Base-by-base conservation (phyloP, 2,113 vertebrate species). In the Dipodomys ordii region DNA sequence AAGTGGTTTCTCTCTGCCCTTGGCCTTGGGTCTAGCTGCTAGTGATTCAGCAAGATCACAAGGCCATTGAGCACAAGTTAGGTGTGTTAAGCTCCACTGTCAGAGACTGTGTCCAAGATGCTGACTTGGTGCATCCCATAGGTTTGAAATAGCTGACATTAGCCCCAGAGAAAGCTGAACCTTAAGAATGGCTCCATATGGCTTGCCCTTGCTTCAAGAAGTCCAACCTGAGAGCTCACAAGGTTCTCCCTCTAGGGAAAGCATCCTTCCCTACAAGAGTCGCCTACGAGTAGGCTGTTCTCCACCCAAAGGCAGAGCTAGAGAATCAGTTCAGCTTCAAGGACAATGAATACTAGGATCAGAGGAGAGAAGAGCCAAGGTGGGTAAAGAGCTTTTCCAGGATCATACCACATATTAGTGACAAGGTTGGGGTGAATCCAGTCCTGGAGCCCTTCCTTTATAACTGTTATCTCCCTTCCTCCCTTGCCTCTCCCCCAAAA, bases 1-100 rank as follows among this genome's bases (percentile, higher is more conserved):
- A 72, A 82, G 13, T 20, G 20, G 1, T 32, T 25, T 93, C 79
- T 35, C 28, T 46, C 27, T 80, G 82, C 15, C 83, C 84, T 94
- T 95, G 92, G 30, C 83, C 79, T 87, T 69, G 78, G 69, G 78
- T 2, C 30, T 68, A 35, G 73, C 92, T 68, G n/a, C 71, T 82
- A 60, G 64, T 28, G 68, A 87, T 64, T 92, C 79, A 11, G 20
- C 60, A 57, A 28, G 69, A 39, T 53, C 84, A 44, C 82, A 71
- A 89, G 94, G 93, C 69, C 92, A 73, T 80, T 0, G 4, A 62
- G 79, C 84, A 27, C 60, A 57, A 12, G 19, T 28, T 84, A 23
- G 39, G 71, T 46, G 71, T 18, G 68, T 7, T 67, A 30, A 65
- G 35, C 57, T 80, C 94, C 30, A 22, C 3, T 20, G 71, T 84